A percentile compares a stretch with the other conserved stretches of the same genome.
These are phyloP conservation scores for Brachionus manjavacas DNA, from an alignment of 1,140 invertebrate species.

Conservation along the genomic window DNA sequence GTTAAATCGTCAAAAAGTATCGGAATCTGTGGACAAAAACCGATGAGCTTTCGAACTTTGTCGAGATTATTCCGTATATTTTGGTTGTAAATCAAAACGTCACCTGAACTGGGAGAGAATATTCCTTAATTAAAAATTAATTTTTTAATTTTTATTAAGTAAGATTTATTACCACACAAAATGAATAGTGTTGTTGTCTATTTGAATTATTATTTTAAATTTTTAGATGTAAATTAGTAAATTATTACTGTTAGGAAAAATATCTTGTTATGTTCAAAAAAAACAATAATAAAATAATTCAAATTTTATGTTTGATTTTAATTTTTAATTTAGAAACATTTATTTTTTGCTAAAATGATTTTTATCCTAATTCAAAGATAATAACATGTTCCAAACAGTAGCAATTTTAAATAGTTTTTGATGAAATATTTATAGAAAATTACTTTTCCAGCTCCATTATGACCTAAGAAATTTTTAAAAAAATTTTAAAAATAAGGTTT, in stretches of 20 bases:
- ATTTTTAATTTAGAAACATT: too few species aligned
- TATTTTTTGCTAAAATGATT: too few species aligned
- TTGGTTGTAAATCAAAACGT: conserved; percentile 66
- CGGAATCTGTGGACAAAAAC: conserved; percentile 89
- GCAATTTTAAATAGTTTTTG: background rate
- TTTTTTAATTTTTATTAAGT: too few species aligned
- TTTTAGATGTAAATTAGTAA: background rate
- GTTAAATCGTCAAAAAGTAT: conserved; percentile 83
- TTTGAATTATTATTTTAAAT: background rate
- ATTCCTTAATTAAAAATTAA: conserved; percentile 62
- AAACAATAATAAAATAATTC: too few species aligned
- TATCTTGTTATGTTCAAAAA: too few species aligned
- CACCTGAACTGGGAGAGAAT: conserved; percentile 66
- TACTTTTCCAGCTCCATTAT: conserved; percentile 69
- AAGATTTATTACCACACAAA: background rate
- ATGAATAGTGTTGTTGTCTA: conserved; percentile 33
- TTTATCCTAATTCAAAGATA: too few species aligned
- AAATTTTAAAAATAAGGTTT: background rate
- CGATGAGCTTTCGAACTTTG: conserved; percentile 64
- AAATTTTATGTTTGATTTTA: too few species aligned
- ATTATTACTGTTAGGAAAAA: too few species aligned
- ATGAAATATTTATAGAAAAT: conserved; percentile 39
- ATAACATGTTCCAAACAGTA: too few species aligned
- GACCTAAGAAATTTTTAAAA: conserved; percentile 45
- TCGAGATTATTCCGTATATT: conserved; percentile 61